phyloP scores from a whole-genome alignment of 2,113 vertebrate genomes.

The Bettongia penicillata region DNA sequence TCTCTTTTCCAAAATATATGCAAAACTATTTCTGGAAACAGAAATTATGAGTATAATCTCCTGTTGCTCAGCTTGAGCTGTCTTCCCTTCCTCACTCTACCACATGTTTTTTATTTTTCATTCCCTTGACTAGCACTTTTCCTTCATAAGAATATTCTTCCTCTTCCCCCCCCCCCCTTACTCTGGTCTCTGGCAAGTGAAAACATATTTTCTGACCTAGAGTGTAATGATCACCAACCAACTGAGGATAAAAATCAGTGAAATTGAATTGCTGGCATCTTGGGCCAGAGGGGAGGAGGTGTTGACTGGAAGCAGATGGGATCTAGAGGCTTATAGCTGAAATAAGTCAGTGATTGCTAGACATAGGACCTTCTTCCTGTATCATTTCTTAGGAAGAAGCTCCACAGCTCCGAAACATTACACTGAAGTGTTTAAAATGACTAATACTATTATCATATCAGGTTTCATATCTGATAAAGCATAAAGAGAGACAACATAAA shows the following conservation, averaged over 20 bases:
- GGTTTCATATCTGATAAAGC: background rate
- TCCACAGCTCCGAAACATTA: background rate
- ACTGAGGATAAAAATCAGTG: background rate
- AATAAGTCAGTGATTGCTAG: background rate
- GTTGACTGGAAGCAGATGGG: background rate
- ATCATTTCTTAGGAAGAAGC: background rate
- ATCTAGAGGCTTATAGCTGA: background rate
- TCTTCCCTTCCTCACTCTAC: background rate
- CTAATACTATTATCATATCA: background rate
- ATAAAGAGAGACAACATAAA: background rate
- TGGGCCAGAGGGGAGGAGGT: background rate
- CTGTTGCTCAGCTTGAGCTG: background rate
- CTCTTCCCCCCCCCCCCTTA: background rate
- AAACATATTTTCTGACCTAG: background rate
- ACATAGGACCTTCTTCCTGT: background rate
- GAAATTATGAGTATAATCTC: background rate
- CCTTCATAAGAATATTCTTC: background rate
- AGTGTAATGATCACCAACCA: background rate
- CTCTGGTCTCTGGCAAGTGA: background rate
- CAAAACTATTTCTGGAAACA: background rate
- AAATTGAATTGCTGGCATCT: background rate
- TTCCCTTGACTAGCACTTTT: background rate
- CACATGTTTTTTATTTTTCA: background rate
- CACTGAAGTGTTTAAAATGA: background rate
- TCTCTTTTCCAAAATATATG: background rate